These are phyloP conservation scores for Pseudococcus longispinus DNA, from an alignment of 2,888 invertebrate genomes.

Conservation along the genomic window DNA sequence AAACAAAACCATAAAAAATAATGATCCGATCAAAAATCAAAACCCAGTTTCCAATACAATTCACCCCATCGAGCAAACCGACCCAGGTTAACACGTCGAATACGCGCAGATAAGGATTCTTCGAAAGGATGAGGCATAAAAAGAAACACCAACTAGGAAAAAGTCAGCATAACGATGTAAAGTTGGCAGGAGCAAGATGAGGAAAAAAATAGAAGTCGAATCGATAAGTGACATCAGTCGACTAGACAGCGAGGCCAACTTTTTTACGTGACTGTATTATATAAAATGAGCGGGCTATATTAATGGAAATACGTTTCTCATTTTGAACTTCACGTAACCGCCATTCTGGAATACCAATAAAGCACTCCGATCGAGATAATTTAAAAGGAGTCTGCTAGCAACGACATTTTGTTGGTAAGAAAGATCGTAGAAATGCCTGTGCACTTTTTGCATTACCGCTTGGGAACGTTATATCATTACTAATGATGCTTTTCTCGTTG, in stretches of 20 bases:
- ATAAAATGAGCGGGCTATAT: constrained; percentile 27
- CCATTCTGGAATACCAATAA: constrained; percentile 52
- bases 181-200: neutral
- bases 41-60: too few species aligned
- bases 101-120: too few species aligned
- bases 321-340: constrained; percentile 48
- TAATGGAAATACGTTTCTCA: constrained; percentile 55
- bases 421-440: constrained; percentile 49
- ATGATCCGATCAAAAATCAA: too few species aligned
- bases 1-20: too few species aligned
- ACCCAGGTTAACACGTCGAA: too few species aligned
- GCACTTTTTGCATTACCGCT: constrained; percentile 53
- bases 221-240: constrained; percentile 41
- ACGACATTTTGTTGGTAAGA: constrained; percentile 46
- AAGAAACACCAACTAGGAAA: neutral
- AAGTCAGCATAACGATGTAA: neutral
- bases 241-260: constrained; percentile 44
- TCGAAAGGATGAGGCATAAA: too few species aligned
- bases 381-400: constrained; percentile 46
- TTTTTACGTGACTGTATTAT: constrained; percentile 52
- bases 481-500: constrained; percentile 52
- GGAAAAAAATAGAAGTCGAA: constrained; percentile 30
- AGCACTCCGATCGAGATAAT: constrained; percentile 52
- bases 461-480: constrained; percentile 52
- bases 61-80: too few species aligned